A percentile compares a stretch with the other conserved stretches of the same genome.
Conservation (phyloP, 2,113 vertebrate species). For the Numida meleagris region DNA sequence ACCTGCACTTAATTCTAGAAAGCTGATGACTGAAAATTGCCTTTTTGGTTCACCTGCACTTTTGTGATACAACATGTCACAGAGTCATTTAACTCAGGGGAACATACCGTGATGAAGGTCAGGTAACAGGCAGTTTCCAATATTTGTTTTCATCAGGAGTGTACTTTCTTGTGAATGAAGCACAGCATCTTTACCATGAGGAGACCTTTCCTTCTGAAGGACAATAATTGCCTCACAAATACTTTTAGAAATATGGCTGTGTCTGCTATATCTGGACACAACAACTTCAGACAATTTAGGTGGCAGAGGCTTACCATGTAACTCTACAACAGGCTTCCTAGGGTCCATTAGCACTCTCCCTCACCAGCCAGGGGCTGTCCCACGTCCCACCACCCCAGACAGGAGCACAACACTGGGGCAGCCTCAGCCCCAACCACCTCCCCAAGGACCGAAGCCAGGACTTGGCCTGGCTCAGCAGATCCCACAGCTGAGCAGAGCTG, state of each 20-base stretch:
- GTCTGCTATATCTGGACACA: not conserved
- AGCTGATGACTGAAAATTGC: not conserved
- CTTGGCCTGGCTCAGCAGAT: accelerated
- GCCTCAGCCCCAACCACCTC: not conserved
- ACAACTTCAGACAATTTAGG: not conserved
- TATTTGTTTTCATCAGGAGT: not conserved
- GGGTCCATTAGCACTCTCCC: too few species aligned
- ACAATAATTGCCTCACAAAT: not conserved
- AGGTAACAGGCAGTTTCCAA: not conserved
- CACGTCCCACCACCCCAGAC: not conserved
- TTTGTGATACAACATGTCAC: not conserved
- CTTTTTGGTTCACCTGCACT: not conserved
- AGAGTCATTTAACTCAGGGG: not conserved
- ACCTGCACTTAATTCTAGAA: not conserved
- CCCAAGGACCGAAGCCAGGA: not conserved
- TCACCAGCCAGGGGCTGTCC: not conserved
- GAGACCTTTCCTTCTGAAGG: not conserved
- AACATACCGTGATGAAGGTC: not conserved
- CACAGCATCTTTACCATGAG: not conserved
- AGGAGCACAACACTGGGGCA: not conserved
- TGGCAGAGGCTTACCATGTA: not conserved
- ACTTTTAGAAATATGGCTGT: not conserved
- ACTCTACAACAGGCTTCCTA: not conserved
- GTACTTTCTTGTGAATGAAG: not conserved
- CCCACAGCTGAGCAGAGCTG: too few species aligned